Evolutionary conservation across 2,113 vertebrate genomes (phyloP), one percentile per base, ranked within the genome.

Genomic region (Chamaetylas fuelleborni): DNA sequence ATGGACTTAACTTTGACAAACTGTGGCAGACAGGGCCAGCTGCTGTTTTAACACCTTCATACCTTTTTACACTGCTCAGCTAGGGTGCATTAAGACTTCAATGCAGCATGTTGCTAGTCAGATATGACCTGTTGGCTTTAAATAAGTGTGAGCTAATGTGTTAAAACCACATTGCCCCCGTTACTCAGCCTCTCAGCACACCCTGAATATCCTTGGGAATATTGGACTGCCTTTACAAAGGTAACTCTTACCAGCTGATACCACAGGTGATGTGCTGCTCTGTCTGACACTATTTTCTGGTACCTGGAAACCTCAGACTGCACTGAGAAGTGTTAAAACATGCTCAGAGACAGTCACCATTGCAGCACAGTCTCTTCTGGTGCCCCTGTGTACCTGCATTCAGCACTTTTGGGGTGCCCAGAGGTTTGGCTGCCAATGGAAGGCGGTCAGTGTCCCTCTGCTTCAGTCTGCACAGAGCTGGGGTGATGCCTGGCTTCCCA

Each of bases 391-490:
- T 54, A 17, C 60, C 60, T 86, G 15, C 19, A 10, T 14, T 43
- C 36, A 51, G 71, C 54, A 50, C 14, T 73, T 48, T 9, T 38
- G 33, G 33, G 29, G 19, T 69, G 25, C 38, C n/a, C 73, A 48
- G 50, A 48, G 16, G 34, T 82, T 69, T 76, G 78, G 57, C 24
- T 91, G 31, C 74, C 2, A 0, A 0, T 25, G 15, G 47, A 36
- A 20, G 5, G 25, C 0, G 0, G 43, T 15, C 78, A 40, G 16
- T 19, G 56, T 61, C 51, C 36, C 43, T 86, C 28, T 72, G n/a
- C 20, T 84, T 16, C 1, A 2, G 11, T 34, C 26, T 22, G 40
- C 58, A 10, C 18, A 1, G 16, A 9, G 9, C 1, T n/a, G 9
- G 26, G 28, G 29, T 26, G 50, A 67, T 50, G 58, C 9, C 58